Evolutionary conservation across 2,113 vertebrate species (phyloP).

Genomic region (Muntiacus muntjak): DNA sequence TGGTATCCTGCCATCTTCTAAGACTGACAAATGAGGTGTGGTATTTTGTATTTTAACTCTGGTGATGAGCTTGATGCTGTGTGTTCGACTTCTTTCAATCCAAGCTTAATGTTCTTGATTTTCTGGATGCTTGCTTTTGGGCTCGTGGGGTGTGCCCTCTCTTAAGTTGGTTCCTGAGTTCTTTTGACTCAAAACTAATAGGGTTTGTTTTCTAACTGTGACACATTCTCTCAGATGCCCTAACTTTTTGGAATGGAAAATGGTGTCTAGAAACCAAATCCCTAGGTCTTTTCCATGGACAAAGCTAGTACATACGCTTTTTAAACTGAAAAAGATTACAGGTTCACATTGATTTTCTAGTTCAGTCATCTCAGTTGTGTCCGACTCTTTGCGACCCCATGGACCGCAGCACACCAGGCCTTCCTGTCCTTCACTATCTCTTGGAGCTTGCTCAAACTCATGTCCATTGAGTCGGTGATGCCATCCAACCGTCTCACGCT

Average conservation of each 20-base stretch:
- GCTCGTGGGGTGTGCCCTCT: not conserved
- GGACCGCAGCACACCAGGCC: not conserved
- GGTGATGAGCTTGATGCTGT: not conserved
- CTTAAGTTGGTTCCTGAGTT: not conserved
- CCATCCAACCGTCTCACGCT: not conserved
- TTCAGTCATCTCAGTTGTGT: not conserved
- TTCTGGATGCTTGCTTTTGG: not conserved
- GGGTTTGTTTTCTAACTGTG: not conserved
- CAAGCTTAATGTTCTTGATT: not conserved
- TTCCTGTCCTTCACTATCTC: not conserved
- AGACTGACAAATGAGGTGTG: not conserved
- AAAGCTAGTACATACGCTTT: not conserved
- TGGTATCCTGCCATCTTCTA: rapidly evolving
- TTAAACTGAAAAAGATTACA: not conserved
- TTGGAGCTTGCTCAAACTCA: not conserved
- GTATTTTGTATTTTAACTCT: too few relatives aligned
- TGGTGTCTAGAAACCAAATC: too few relatives aligned
- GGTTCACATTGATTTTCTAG: not conserved
- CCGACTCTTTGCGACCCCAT: not conserved
- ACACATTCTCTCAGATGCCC: not conserved
- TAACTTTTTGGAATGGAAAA: not conserved
- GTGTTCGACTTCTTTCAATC: not conserved
- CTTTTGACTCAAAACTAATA: not conserved
- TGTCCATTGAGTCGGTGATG: not conserved
- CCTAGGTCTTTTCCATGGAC: not conserved